phyloP scores from a whole-genome alignment of 2,113 vertebrate species.

The Canis aureus region DNA sequence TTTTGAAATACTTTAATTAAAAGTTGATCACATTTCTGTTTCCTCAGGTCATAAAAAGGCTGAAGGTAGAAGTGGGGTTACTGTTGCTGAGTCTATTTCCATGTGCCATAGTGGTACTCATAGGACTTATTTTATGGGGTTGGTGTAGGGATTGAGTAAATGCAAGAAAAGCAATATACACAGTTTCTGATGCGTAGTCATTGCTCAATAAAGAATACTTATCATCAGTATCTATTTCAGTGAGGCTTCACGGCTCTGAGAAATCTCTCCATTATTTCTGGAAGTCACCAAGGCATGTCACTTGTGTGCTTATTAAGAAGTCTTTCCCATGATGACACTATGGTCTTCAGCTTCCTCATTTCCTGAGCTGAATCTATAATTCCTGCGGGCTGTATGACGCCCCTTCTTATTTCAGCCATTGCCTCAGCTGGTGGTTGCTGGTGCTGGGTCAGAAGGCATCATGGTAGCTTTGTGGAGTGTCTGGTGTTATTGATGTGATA shows the following conservation, averaged over 20 bases:
- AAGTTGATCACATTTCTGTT: background rate
- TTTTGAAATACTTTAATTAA: background rate
- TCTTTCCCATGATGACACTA: background rate
- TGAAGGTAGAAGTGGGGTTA: background rate
- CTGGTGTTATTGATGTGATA: background rate
- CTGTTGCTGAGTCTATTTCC: background rate
- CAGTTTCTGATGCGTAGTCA: background rate
- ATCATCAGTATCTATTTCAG: background rate
- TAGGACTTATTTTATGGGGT: background rate
- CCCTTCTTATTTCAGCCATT: background rate
- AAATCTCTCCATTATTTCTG: background rate
- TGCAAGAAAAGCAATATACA: background rate
- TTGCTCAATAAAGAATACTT: background rate
- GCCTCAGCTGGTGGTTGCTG: background rate
- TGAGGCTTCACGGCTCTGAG: background rate
- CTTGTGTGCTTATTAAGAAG: background rate
- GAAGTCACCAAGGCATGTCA: background rate
- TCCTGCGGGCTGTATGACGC: background rate
- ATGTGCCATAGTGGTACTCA: background rate
- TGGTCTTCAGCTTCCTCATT: background rate
- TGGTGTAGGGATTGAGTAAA: background rate
- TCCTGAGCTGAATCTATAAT: background rate
- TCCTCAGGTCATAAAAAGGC: background rate
- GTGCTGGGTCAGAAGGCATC: background rate
- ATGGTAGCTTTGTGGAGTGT: background rate